Conservation (phyloP, 2,797 vertebrate species). For the Lacerta viridis region DNA sequence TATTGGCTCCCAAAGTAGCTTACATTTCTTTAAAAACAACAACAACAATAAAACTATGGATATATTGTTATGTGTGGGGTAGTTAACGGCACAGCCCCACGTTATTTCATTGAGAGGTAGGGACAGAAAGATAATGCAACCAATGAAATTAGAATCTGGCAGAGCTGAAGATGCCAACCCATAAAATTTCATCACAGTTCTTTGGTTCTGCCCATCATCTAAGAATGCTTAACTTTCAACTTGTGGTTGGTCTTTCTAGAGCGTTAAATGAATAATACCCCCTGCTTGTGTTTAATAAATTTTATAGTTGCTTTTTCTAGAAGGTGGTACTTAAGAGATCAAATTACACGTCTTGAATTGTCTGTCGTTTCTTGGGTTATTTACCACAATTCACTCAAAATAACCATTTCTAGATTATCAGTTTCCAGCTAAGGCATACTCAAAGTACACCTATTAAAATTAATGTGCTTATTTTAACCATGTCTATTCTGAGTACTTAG, state of each 20-base stretch:
- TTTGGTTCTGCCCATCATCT: no score
- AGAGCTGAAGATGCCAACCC: neutral
- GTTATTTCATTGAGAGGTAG: neutral
- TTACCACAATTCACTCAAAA: neutral
- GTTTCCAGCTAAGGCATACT: no score
- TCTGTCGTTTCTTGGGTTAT: fast-evolving
- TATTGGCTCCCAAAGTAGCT: neutral
- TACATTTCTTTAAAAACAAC: neutral
- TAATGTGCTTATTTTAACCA: no score
- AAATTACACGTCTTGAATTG: fast-evolving
- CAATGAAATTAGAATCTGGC: neutral
- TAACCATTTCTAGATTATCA: no score
- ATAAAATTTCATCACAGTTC: neutral
- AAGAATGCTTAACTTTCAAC: no score
- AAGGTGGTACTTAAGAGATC: constrained; percentile 40
- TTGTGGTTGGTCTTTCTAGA: neutral
- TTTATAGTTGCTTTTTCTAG: neutral
- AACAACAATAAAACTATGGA: neutral
- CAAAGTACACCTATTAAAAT: no score
- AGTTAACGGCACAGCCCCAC: neutral
- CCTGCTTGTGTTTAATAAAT: constrained; percentile 19
- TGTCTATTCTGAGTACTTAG: no score
- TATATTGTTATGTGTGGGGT: neutral
- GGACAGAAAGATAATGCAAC: neutral
- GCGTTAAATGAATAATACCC: neutral